phyloP scores from a whole-genome alignment of 2,113 vertebrate genomes.

The Python bivittatus region DNA sequence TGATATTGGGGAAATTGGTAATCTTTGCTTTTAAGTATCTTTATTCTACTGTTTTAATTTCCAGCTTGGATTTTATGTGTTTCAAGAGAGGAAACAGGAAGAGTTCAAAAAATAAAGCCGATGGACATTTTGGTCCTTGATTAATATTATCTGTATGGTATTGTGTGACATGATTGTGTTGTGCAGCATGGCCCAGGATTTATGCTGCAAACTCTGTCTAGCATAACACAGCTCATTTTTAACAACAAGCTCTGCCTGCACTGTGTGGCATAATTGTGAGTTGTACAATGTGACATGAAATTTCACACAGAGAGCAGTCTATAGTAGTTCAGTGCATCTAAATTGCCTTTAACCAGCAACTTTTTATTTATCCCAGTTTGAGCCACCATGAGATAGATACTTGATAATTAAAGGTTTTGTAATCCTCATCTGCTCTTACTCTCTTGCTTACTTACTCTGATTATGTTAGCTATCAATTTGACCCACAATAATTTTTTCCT shows the following conservation, averaged over 20 bases:
- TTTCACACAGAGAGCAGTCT: neutral
- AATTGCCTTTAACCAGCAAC: neutral
- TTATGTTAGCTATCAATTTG: neutral
- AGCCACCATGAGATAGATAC: neutral
- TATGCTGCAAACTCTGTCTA: neutral
- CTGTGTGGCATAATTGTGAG: neutral
- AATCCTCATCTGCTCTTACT: neutral
- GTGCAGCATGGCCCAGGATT: neutral
- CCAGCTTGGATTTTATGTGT: slow-evolving; percentile 11
- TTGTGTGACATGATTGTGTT: neutral
- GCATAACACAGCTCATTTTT: neutral
- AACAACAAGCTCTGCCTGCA: neutral
- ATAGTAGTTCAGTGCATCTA: neutral
- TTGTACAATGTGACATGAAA: neutral
- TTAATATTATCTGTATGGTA: neutral
- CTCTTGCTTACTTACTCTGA: neutral
- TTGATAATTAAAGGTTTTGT: neutral
- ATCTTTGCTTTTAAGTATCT: neutral
- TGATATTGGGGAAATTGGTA: neutral
- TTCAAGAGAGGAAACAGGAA: slow-evolving; percentile 11
- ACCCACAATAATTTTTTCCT: neutral
- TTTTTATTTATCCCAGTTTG: neutral
- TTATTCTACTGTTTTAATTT: slow-evolving; percentile 10
- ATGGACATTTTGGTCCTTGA: neutral
- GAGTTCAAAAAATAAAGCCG: slow-evolving; percentile 2